Base-by-base conservation (phyloP, 2,113 vertebrate genomes). In the Pipa parva region DNA sequence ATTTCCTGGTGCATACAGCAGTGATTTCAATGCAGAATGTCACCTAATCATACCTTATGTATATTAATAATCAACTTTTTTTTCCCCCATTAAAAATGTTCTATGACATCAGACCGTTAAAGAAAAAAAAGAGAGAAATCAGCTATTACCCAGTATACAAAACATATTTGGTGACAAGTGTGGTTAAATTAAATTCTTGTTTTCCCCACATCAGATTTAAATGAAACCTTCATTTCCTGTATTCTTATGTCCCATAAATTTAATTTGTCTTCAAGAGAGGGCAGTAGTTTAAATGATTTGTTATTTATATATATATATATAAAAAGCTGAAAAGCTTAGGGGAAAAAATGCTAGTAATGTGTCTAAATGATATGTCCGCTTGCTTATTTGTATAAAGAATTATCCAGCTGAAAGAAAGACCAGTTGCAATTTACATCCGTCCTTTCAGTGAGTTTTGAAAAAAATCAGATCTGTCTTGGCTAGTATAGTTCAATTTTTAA, bases 401-500 rank as follows among this genome's bases (percentile, higher is more conserved):
- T 58, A 18, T 66, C 42, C 36, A 45, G 21, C 75, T 59, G 46
- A 51, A 39, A 17, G 52, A 51, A 7, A 57, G 63, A 50, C 27
- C 4, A 29, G 39, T 55, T 68, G n/a, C 11, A 18, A 18, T 2
- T 5, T 27, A 36, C 3, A 33, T 56, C 57, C 27, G 31, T 33
- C 60, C n/a, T 0, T 60, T 57, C 20, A 2, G 54, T 28, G 5
- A 4, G 18, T n/a, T n/a, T n/a, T n/a, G 18, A 45, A 58, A 20
- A 21, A 37, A 58, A 33, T 65, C 63, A 27, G 71, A 54, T 70
- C 76, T 59, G 61, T 56, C 67, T 73, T 58, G 73, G 62, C 0
- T 12, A 71, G 52, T 1, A 36, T 49, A 63, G 74, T 24, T 76
- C 56, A 11, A 62, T 54, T 75, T 79, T 78, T 81, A 78, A 81